Evolutionary conservation across 2,113 vertebrate genomes (phyloP), one percentile per base, ranked within the genome.

Genomic region (Monopterus albus): DNA sequence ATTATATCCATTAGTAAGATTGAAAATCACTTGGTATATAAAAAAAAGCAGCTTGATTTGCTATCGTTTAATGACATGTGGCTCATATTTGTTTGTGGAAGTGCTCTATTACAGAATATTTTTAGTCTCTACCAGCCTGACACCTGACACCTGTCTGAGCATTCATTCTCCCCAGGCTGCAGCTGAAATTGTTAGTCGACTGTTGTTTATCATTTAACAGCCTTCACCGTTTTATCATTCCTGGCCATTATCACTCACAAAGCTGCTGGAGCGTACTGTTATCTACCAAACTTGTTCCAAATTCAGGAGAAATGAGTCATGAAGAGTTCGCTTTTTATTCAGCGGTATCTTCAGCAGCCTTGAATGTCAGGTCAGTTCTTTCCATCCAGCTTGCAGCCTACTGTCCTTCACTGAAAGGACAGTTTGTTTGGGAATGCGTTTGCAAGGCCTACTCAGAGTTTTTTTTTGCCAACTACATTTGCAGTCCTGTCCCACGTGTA

Each of bases 281-380:
- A 53, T 26, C 42, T 58, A 51, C 20, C 53, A 49, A 33, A 71
- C 60, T 60, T 47, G 38, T 29, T 75, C 29, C 52, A 60, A 23
- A 71, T 18, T 46, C 18, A 3, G 53, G 42, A 68, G 57, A 74
- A 88, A 72, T 64, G 29, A 43, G n/a, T 73, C 47, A 70, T 79
- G 74, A 56, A 65, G 45, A 60, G 45, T 43, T 75, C 33, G 20
- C 17, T 15, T 58, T 65, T 39, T 65, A 33, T 67, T 39, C 2
- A 2, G 21, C 14, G n/a, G 65, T 82, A 55, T 78, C 31, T 62
- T 81, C 43, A 35, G 29, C 64, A 20, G 49, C 39, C 60, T 78
- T 75, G 76, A 90, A 89, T 85, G 87, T 88, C 87, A 84, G 69
- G 61, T 82, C 76, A 42, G 38, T 72, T 78, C 70, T 77, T 79